Conservation (phyloP, 1,140 invertebrate species). For the Drosophila albomicans region DNA sequence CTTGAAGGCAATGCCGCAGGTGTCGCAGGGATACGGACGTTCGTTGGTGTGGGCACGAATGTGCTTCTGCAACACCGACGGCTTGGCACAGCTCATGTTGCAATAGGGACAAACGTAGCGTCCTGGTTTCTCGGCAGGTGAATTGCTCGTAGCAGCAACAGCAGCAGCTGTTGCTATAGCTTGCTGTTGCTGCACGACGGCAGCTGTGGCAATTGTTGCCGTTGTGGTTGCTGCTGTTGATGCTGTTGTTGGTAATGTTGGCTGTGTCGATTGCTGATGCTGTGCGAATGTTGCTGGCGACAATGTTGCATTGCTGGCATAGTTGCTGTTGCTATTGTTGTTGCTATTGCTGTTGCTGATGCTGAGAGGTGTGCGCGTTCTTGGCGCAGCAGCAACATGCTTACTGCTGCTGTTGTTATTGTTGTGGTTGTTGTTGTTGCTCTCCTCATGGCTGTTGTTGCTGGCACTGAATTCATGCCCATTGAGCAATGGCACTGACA, state of each 20-base stretch:
- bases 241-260: conserved; percentile 40
- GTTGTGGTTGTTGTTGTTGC: conserved; percentile 71
- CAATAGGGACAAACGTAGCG: conserved; percentile 95
- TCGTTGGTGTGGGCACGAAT: conserved; percentile 97
- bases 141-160: not conserved
- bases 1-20: conserved; percentile 96
- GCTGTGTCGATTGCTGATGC: conserved; percentile 71
- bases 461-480: conserved; percentile 69
- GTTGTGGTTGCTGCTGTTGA: not conserved
- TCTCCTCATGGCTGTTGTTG: conserved; percentile 5
- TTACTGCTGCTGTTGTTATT: conserved; percentile 74
- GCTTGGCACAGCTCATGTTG: conserved; percentile 94
- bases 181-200: conserved; percentile 17
- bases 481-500: conserved; percentile 30
- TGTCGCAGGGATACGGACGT: conserved; percentile 94
- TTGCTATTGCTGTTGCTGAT: conserved; percentile 52
- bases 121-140: conserved; percentile 76
- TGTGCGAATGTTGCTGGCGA: conserved; percentile 70
- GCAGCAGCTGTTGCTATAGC: conserved; percentile 6
- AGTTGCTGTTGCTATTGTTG: conserved; percentile 51
- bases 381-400: conserved; percentile 29
- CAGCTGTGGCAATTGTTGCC: conserved; percentile 29
- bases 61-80: conserved; percentile 97
- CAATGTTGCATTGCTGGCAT: conserved; percentile 57
- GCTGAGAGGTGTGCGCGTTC: conserved; percentile 66